Base-by-base conservation (phyloP, 2,888 invertebrate genomes). In the Cryptophagus acutangulus region DNA sequence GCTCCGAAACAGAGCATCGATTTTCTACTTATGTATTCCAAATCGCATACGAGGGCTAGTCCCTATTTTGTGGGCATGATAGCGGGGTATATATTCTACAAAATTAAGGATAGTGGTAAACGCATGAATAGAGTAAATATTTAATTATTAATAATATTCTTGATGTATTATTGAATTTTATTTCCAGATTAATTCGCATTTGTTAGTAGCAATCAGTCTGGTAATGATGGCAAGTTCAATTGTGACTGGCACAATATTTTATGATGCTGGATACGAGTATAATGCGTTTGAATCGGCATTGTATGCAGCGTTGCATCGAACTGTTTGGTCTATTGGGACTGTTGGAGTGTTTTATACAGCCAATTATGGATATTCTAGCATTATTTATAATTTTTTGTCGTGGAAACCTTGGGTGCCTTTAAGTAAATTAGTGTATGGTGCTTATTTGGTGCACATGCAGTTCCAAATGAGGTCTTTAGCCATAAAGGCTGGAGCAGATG, bases 371-470 rank as follows among this genome's bases (percentile, higher is more conserved):
- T 65, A 65, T 31, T 54, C 63, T 3, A 59, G 51, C 29, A 48
- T 56, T 30, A 45, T 65, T n/a, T 58, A 60, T 28, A 51, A 71
- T 70, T 70, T 76, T 40, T 59, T 79, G 3, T 68, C 71, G 29
- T 79, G 79, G 78, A 71, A 68, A 40, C 73, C 75, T 0, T 79
- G 76, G 73, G 72, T 74, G 18, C 75, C 77, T 0, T 65, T 80
- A 1, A 77, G 79, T 50, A 72, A 77, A 30, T 66, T 81, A 24
- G 69, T 76, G 0, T 81, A 79, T 55, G 77, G 78, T 0, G 69
- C 77, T 6, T 81, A 79, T 57, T 61, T 81, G 38, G 69, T 74
- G 1, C 80, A 81, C 58, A 66, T 74, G 40, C 47, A 73, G 16
- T 63, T 78, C 34, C 76, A 77, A 41, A 57, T 71, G 1, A 59